Conservation (phyloP, 2,888 invertebrate species). For the Timema cristinae region DNA sequence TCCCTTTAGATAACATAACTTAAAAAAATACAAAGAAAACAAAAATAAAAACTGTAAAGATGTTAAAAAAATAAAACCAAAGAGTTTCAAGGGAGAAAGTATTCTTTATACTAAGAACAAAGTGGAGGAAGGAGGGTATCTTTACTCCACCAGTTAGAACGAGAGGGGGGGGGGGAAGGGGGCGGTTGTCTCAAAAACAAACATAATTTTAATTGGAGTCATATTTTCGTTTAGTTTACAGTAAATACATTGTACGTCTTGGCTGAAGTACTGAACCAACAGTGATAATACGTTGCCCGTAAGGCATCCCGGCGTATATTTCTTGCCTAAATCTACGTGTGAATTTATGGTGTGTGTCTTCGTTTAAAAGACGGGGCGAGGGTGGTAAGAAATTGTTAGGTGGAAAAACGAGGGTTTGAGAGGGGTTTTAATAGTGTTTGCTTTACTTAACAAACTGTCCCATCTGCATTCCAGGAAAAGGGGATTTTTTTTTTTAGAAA, state of each 20-base stretch:
- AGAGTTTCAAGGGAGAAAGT: too few relatives aligned
- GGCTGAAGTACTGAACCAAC: constrained; percentile 24
- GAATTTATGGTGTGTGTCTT: constrained; percentile 19
- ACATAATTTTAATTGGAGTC: constrained; percentile 28
- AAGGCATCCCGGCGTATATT: background rate
- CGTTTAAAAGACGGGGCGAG: background rate
- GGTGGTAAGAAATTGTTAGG: constrained; percentile 14
- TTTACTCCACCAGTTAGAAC: too few relatives aligned
- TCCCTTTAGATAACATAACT: too few relatives aligned
- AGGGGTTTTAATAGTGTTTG: too few relatives aligned
- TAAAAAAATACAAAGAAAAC: too few relatives aligned
- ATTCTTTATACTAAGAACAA: too few relatives aligned
- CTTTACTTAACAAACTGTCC: too few relatives aligned
- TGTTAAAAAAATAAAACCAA: too few relatives aligned
- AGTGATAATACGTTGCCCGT: constrained; percentile 24
- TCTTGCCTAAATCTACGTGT: background rate
- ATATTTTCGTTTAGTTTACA: constrained; percentile 23
- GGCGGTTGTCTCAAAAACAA: constrained; percentile 18
- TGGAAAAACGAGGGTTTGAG: background rate
- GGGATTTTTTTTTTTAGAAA: too few relatives aligned
- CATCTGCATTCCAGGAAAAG: too few relatives aligned
- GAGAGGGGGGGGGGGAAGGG: background rate
- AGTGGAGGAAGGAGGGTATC: too few relatives aligned
- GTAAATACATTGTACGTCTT: constrained; percentile 22
- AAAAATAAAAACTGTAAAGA: too few relatives aligned